Conservation (phyloP, 2,113 vertebrate genomes). For the Dasyornis broadbenti region DNA sequence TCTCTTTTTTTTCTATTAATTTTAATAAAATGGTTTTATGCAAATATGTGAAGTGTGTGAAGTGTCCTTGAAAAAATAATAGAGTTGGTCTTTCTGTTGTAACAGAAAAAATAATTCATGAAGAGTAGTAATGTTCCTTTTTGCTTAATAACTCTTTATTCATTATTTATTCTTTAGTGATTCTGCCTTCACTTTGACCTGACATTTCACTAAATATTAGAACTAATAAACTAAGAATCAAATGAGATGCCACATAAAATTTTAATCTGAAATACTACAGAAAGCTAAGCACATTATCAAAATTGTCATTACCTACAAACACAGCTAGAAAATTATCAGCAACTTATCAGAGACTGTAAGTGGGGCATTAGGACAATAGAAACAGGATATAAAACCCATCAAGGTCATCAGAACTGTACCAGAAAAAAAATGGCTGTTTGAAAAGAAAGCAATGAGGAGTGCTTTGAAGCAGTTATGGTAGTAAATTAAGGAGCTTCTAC, state of each 20-base stretch:
- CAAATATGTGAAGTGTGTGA: background rate
- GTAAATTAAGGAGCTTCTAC: slow-evolving; percentile 24
- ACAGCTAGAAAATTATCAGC: background rate
- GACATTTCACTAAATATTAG: background rate
- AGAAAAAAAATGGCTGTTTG: background rate
- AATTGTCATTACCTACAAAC: background rate
- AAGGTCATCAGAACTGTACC: background rate
- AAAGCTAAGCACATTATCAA: background rate
- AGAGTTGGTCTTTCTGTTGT: background rate
- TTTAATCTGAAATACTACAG: background rate
- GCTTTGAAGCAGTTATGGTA: background rate
- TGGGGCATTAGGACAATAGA: background rate
- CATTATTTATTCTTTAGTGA: background rate
- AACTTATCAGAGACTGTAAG: background rate
- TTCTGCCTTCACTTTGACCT: background rate
- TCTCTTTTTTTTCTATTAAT: background rate
- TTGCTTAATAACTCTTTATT: background rate
- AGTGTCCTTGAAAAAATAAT: background rate
- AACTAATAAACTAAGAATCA: background rate
- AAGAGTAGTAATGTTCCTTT: background rate
- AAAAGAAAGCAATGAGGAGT: background rate
- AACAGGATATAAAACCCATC: background rate
- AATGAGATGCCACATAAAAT: background rate
- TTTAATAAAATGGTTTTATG: background rate
- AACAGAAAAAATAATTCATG: background rate